Evolutionary conservation across 2,797 vertebrate genomes (phyloP).

Genomic region (Molothrus ater): DNA sequence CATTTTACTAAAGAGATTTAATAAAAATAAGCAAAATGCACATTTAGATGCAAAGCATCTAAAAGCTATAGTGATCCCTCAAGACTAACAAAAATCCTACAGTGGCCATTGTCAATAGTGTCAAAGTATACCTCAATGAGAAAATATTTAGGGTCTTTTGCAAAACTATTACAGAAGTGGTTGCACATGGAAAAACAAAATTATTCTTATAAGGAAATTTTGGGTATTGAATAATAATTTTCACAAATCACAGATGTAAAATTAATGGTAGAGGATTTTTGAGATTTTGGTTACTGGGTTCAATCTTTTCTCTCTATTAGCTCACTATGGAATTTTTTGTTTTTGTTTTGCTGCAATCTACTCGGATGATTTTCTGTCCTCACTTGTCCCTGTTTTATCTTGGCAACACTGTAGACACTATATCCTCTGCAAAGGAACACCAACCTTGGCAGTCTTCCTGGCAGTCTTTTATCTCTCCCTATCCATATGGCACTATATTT

Average conservation of each 20-base stretch:
- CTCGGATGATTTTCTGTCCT: slow-evolving; percentile 26
- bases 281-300: neutral
- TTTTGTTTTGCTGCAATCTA: neutral
- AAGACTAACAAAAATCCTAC: neutral
- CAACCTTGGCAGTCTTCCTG: slow-evolving; percentile 33
- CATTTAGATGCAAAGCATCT: neutral
- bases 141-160: neutral
- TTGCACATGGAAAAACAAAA: neutral
- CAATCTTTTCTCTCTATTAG: neutral
- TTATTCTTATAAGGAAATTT: neutral
- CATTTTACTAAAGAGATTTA: neutral
- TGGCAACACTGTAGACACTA: neutral
- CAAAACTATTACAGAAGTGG: neutral
- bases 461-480: slow-evolving; percentile 35
- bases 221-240: neutral
- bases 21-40: neutral
- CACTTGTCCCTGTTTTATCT: slow-evolving; percentile 33
- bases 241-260: neutral
- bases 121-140: neutral
- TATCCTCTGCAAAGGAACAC: slow-evolving; percentile 23
- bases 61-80: neutral
- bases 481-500: slow-evolving; percentile 22
- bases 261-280: neutral
- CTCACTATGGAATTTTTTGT: neutral
- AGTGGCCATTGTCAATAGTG: neutral